Conservation (phyloP, 1,140 invertebrate species). For the Zelostemma sp. region DNA sequence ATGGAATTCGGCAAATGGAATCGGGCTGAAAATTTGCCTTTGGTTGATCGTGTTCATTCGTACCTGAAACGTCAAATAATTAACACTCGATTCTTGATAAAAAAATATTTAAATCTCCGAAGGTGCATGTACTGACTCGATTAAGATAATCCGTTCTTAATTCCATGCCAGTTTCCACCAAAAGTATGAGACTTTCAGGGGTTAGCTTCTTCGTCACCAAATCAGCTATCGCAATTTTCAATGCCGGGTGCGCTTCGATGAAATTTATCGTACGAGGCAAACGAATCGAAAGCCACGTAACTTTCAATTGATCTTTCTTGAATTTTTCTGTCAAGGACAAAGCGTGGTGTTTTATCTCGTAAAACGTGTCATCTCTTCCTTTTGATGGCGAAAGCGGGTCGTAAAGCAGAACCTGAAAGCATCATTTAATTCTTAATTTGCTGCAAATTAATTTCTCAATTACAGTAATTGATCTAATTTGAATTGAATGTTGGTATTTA, state of each 20-base stretch:
- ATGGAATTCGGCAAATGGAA: constrained; percentile 85
- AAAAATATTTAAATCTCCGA: constrained; percentile 3
- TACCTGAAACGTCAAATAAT: constrained; percentile 69
- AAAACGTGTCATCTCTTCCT: constrained; percentile 76
- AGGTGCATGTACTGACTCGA: constrained; percentile 72
- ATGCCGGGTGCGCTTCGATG: constrained; percentile 57
- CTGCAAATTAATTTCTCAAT: constrained; percentile 6
- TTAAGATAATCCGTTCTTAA: constrained; percentile 87
- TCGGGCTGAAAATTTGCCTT: constrained; percentile 85
- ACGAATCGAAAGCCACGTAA: constrained; percentile 80
- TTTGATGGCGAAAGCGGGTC: constrained; percentile 74
- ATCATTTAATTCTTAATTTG: constrained; percentile 17
- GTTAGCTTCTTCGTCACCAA: constrained; percentile 79
- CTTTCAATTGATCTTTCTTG: constrained; percentile 77
- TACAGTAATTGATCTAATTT: too few species aligned
- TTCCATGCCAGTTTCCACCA: constrained; percentile 76
- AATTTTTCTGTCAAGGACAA: constrained; percentile 76
- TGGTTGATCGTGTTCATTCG: constrained; percentile 88
- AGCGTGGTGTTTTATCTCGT: constrained; percentile 75
- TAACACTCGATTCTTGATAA: too few species aligned
- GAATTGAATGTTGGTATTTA: too few species aligned
- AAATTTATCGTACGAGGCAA: constrained; percentile 67
- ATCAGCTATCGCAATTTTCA: constrained; percentile 81
- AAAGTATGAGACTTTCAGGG: constrained; percentile 77
- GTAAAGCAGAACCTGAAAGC: constrained; percentile 73